These are phyloP conservation scores for Petrophora chlorosata DNA, from an alignment of 2,888 invertebrate species.

Conservation along the genomic window DNA sequence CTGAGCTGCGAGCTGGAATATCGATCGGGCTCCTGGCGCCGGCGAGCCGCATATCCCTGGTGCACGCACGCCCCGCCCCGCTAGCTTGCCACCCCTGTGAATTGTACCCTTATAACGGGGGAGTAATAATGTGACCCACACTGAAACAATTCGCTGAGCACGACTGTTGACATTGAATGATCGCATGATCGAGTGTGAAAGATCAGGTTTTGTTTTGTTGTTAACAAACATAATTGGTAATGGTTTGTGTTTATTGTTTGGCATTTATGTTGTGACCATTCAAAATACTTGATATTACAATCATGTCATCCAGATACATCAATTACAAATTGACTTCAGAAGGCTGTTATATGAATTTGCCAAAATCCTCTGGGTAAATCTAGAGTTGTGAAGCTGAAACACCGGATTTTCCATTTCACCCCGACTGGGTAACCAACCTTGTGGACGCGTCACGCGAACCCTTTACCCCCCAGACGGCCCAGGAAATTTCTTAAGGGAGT, in stretches of 20 bases:
- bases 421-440: slow-evolving; percentile 44
- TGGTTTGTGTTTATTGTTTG: neutral
- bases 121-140: slow-evolving; percentile 37
- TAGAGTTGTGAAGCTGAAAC: slow-evolving; percentile 36
- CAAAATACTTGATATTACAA: too few relatives aligned
- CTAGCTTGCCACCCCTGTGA: slow-evolving; percentile 57
- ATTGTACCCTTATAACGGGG: slow-evolving; percentile 51
- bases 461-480: slow-evolving; percentile 42
- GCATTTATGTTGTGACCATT: too few relatives aligned
- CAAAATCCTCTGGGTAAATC: slow-evolving; percentile 28
- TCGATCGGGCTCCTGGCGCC: slow-evolving; percentile 80
- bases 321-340: neutral
- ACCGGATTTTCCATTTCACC: slow-evolving; percentile 37
- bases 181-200: slow-evolving; percentile 1
- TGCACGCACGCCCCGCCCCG: slow-evolving; percentile 76
- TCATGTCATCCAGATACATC: neutral
- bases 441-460: slow-evolving; percentile 46
- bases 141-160: slow-evolving; percentile 20
- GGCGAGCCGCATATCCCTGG: slow-evolving; percentile 78
- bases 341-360: neutral
- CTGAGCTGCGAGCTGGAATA: slow-evolving; percentile 67
- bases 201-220: neutral
- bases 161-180: slow-evolving; percentile 15
- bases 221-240: neutral
- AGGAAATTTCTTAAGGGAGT: slow-evolving; percentile 40